Percentiles rank a stretch among this genome's conserved stretches.
phyloP scores from a whole-genome alignment of 2,113 vertebrate species.

The Nyctibius bracteatus region DNA sequence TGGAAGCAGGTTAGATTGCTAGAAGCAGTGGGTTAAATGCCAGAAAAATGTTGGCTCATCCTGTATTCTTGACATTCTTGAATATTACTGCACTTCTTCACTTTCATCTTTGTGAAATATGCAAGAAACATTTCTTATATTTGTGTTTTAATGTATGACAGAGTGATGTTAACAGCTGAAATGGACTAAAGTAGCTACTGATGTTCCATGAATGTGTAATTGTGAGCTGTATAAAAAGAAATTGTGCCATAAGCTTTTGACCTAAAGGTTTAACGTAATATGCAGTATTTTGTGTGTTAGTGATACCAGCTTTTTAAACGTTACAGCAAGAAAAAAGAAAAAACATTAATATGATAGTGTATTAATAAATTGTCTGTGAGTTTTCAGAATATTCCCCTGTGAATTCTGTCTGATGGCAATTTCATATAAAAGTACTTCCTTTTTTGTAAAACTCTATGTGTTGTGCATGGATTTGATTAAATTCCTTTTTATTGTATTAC shows the following conservation, averaged over 20 bases:
- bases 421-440: slow-evolving; percentile 49
- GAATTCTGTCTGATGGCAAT: slow-evolving; percentile 38
- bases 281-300: slow-evolving; percentile 47
- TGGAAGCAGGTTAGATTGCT: slow-evolving; percentile 14
- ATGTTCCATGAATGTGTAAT: slow-evolving; percentile 32
- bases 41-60: slow-evolving; percentile 19
- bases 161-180: background rate
- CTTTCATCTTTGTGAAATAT: slow-evolving; percentile 71
- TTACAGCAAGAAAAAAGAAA: background rate
- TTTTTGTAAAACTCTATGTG: slow-evolving; percentile 48
- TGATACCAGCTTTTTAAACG: slow-evolving; percentile 47
- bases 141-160: slow-evolving; percentile 51
- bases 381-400: slow-evolving; percentile 53
- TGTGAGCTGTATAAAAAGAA: slow-evolving; percentile 46
- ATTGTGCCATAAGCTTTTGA: slow-evolving; percentile 59
- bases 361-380: slow-evolving; percentile 54
- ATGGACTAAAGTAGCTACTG: background rate
- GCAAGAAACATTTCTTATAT: slow-evolving; percentile 45
- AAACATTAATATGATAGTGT: background rate
- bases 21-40: slow-evolving; percentile 2
- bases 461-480: slow-evolving; percentile 65
- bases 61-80: slow-evolving; percentile 44
- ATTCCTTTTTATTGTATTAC: slow-evolving; percentile 45
- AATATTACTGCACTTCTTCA: slow-evolving; percentile 67
- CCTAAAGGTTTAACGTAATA: slow-evolving; percentile 28